Base-by-base conservation (phyloP, 2,113 vertebrate genomes). In the Chelonoidis abingdonii region DNA sequence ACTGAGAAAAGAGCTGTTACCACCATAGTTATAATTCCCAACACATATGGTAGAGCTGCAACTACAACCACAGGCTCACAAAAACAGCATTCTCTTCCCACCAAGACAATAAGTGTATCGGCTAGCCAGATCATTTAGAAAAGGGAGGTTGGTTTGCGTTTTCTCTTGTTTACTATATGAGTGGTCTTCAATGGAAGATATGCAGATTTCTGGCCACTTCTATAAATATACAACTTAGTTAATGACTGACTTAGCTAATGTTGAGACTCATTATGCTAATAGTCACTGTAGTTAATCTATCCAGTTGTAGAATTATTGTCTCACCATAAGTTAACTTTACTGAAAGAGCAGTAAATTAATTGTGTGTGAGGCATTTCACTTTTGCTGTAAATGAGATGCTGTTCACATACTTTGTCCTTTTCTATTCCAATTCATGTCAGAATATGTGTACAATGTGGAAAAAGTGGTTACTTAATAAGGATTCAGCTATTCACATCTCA, bases 11-110 rank as follows among this genome's bases (percentile, higher is more conserved):
- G 49, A 87, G 13, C 53, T 44, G 49, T 52, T 76, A 94, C 65
- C 95, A 25, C 86, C 84, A 14, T 93, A 92, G 89, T 92, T 96
- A 93, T 92, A 88, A 50, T 83, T 93, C 83, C 87, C 85, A 69
- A 38, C 0, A 62, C 2, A 1, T 27, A 56, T 29, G 8, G 31
- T 14, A 81, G 62, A 89, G n/a, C 78, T 89, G 52, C 88, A 82
- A 25, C 59, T 31, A 49, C 29, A 41, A 72, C 49, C 41, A 69
- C n/a, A 54, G 47, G 56, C 89, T 91, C 27, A 21, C 49, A 69
- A 75, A 86, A n/a, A 84, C 0, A 53, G 52, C 17, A 59, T 8
- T 22, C 13, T 90, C 53, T 83, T 87, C 41, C 82, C 35, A 25
- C 7, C n/a, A 10, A 62, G 25, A 54, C 38, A 72, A 87, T 86